Base-by-base conservation (phyloP, 2,888 invertebrate genomes). In the Argyresthia albistria region DNA sequence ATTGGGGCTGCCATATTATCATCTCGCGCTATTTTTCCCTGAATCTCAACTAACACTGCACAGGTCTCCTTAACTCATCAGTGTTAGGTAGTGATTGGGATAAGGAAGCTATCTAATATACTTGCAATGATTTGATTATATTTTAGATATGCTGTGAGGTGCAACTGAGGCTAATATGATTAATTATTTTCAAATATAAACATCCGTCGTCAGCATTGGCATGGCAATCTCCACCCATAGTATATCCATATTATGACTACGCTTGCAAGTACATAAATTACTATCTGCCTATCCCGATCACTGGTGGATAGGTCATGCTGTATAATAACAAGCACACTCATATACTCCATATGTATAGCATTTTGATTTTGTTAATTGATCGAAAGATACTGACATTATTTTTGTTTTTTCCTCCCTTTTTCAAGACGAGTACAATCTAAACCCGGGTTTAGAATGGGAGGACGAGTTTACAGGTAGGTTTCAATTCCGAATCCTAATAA, bases 361-460 rank as follows among this genome's bases (percentile, higher is more conserved):
- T 61, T 75, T 76, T 74, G 69, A 69, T 70, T 76, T 71, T 70
- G 71, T 73, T 70, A 67, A 69, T 76, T 80, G 75, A 78, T 81
- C 78, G 75, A 81, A 78, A 81, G 72, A 86, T 88, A 88, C 88
- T 88, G 88, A 88, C 84, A 84, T 87, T 79, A 73, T 76, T 82
- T 81, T 82, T 86, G 76, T 84, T 82, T 80, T n/a, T 84, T 86
- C 87, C 82, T 89, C 90, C 89, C 89, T 88, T 89, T 73, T 93
- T 95, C 94, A 95, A 97, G 97, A 97, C 93, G 97, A 97, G 92
- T 97, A 97, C 96, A 96, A 97, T 96, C 96, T 97, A 93, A 96
- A 96, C 93, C 96, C 96, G 93, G 96, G 96, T 95, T 96, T 97
- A 96, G 97, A 97, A 91, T 97, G 97, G 97, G 97, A 97, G 93